These are phyloP conservation scores for Aurelia sp. DNA, from an alignment of 30 jellyfish, hydroid and myxozoan genomes.

Conservation along the genomic window DNA sequence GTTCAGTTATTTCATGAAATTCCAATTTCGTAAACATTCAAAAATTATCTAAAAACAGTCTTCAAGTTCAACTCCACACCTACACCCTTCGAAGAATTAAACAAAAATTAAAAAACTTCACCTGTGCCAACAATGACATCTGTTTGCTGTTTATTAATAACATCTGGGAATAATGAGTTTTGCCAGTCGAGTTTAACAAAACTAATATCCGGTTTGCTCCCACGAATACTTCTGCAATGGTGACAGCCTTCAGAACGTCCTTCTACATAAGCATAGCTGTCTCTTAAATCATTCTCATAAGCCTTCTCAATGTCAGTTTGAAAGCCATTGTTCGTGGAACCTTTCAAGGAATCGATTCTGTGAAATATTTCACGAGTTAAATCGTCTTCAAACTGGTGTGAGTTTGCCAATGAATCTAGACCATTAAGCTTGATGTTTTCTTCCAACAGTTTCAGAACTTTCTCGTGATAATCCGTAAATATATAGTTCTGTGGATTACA, in stretches of 20 bases:
- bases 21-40: no score
- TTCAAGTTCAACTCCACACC: no score
- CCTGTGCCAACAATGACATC: constrained; percentile 60
- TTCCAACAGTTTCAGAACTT: constrained; percentile 23
- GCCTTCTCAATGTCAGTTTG: no score
- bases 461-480: constrained; percentile 55
- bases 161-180: background rate
- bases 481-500: constrained; percentile 12
- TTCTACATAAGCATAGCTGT: no score
- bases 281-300: no score
- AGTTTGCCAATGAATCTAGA: background rate
- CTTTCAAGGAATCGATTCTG: background rate
- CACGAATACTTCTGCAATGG: constrained; percentile 17
- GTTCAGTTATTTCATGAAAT: no score
- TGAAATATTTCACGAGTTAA: background rate
- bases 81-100: no score
- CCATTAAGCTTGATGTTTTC: constrained; percentile 11
- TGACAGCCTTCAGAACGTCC: constrained; percentile 3
- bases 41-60: no score
- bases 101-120: background rate
- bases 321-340: no score
- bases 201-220: background rate
- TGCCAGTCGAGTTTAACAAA: constrained; percentile 41
- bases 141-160: background rate
- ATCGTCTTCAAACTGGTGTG: no score